Evolutionary conservation across 35 echinoderm and acorn worm species (phyloP), one percentile per base, ranked within the genome.

Genomic region (Amphiura filiformis): DNA sequence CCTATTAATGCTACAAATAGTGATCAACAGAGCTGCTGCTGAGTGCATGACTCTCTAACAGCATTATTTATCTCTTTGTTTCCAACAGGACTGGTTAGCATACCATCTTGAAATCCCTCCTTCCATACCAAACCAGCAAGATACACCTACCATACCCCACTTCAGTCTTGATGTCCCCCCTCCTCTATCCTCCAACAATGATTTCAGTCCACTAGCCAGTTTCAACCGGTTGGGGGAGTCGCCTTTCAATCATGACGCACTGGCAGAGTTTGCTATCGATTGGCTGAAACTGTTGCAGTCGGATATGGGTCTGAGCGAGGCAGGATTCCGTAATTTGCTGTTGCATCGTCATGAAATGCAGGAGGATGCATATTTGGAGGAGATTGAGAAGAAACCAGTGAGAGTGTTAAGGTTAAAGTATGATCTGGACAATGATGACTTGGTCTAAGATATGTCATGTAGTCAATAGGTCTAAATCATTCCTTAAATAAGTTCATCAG

Each of bases 281-380:
- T 97, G 91, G 91, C 84, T 84, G 36, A 80, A 80, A 32, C 56
- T 97, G 1, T 81, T 97, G 28, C 88, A 87, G 85, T 87, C 83
- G 57, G 91, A 97, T 35, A 52, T 97, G 52, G 95, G 95, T 35
- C 88, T 97, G 76, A 93, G 91, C 32, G 91, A 93, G 82, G 86
- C 88, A 7, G 92, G 91, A 37, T 97, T 97, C 57, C 88, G 88
- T 32, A 89, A 78, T 31, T 81, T 97, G n/a, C 88, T 97, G 31
- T 97, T 91, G 1, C 95, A 97, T 47, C 95, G 95, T 17, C 86
- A 91, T 61, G 95, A 97, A 83, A 97, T 97, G 95, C 95, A 97
- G 40, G 95, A 97, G 39, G 91, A 93, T 75, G 88, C 91, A 18
- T 91, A 80, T 39, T 49, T 97, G 18, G 95, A 97, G 38, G 95